These are phyloP conservation scores for Orussus abietinus DNA, from an alignment of 1,140 invertebrate species.

Conservation along the genomic window DNA sequence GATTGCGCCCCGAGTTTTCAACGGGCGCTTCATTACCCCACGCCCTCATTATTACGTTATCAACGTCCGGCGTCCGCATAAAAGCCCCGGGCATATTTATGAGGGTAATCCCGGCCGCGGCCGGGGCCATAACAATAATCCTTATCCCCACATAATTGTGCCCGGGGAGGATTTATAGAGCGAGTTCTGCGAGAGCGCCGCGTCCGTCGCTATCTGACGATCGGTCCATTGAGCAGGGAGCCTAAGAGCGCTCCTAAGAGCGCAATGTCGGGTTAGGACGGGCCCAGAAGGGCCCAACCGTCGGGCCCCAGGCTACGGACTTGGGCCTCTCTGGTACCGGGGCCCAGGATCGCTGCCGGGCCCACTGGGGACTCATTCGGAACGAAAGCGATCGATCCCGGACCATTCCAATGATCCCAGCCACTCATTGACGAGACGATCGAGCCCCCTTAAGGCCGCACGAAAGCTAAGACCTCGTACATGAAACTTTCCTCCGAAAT, in stretches of 20 bases:
- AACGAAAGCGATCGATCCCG: too few species aligned
- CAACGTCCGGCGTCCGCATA: conserved; percentile 36
- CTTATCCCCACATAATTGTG: conserved; percentile 45
- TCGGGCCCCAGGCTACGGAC: too few species aligned
- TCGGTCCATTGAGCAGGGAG: conserved; percentile 18
- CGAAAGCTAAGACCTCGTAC: too few species aligned
- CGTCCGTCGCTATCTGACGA: conserved; percentile 20
- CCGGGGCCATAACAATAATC: conserved; percentile 39
- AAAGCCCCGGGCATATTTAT: conserved; percentile 39
- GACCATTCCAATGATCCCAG: too few species aligned
- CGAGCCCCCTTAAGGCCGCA: too few species aligned
- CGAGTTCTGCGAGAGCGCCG: conserved; percentile 9
- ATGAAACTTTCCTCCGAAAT: too few species aligned
- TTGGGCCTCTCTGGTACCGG: neutral
- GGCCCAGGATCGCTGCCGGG: neutral
- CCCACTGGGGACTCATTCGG: conserved; percentile 2
- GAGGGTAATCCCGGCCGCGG: conserved; percentile 26
- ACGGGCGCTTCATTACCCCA: conserved; percentile 33
- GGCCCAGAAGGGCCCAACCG: conserved; percentile 7
- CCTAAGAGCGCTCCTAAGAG: too few species aligned
- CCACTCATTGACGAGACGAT: too few species aligned
- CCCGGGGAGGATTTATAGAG: conserved; percentile 45
- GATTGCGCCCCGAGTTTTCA: conserved; percentile 28
- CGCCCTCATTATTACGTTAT: conserved; percentile 45
- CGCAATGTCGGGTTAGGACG: too few species aligned